Evolutionary conservation across 2,113 vertebrate genomes (phyloP), one percentile per base, ranked within the genome.

Genomic region (Alectura lathami): DNA sequence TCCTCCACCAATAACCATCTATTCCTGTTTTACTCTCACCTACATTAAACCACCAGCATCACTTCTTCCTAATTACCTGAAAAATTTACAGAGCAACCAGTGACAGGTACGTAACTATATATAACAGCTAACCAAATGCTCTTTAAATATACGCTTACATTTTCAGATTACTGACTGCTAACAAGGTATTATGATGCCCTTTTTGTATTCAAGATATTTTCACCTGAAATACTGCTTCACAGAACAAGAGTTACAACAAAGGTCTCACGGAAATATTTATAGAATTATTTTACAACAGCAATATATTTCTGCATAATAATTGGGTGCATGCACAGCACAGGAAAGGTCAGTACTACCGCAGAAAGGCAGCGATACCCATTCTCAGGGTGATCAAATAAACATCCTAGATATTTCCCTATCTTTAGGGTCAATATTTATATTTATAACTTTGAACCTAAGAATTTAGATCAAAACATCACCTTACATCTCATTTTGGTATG

Each of bases 31-130:
- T 59, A 70, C 32, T 36, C 69, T 54, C 40, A 82, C 40, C 45
- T 17, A 63, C 13, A 86, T 60, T 53, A 82, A 83, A 59, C 56
- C 93, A 95, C 77, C n/a, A 93, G 76, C 63, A 77, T 92, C 42
- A 60, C 18, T 88, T 45, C 42, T 63, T 72, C 89, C 38, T 42
- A 78, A 11, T 64, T 80, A 63, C 1, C 54, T 66, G 42, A 48
- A 38, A 64, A 48, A 5, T 10, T 9, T 40, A 73, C 4, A 50
- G 32, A 69, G 38, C 13, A 73, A 18, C 20, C 62, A 42, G 9
- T 40, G 47, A 59, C 0, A 74, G 27, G 34, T 57, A 59, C 27
- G 18, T 2, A n/a, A 43, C 13, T 47, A 22, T 11, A 67, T 21
- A 5, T 13, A 79, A 43, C 26, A 54, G 40, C 42, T 79, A 86